Percentiles rank a stretch among this genome's conserved stretches.
phyloP scores from a whole-genome alignment of 30 jellyfish, hydroid and myxozoan species.

The Euphysa ruthae region DNA sequence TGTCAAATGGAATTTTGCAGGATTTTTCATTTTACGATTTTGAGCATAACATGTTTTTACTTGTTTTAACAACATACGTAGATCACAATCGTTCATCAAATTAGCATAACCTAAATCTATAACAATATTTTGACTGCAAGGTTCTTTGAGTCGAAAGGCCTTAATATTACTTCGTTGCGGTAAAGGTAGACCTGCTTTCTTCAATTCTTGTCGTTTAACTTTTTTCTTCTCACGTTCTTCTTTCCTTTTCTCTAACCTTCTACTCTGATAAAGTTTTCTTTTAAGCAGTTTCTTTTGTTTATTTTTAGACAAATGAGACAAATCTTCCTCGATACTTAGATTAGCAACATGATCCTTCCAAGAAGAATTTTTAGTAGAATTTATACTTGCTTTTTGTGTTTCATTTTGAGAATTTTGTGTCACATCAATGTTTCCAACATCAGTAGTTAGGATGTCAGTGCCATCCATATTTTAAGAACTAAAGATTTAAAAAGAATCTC shows the following conservation, averaged over 20 bases:
- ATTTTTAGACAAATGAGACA: conserved; percentile 34
- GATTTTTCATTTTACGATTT: conserved; percentile 20
- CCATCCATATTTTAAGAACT: too few relatives aligned
- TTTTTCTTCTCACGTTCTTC: conserved; percentile 16
- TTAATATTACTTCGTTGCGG: conserved; percentile 5
- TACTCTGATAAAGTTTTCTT: conserved; percentile 4
- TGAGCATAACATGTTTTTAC: conserved; percentile 31
- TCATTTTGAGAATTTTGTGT: too few relatives aligned
- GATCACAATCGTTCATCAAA: conserved; percentile 24
- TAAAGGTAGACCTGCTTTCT: conserved; percentile 17
- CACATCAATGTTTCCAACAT: too few relatives aligned
- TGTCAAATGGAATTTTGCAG: conserved; percentile 36
- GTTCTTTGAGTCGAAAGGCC: neutral
- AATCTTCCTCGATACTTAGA: neutral
- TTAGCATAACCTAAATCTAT: conserved; percentile 19
- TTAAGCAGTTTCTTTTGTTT: conserved; percentile 51
- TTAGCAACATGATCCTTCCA: neutral
- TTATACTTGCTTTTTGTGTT: too few relatives aligned
- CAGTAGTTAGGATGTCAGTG: too few relatives aligned
- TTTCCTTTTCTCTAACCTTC: conserved; percentile 21
- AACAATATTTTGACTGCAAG: neutral
- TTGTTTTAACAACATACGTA: conserved; percentile 32
- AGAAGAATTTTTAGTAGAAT: neutral
- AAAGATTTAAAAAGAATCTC: too few relatives aligned
- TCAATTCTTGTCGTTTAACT: conserved; percentile 5